A percentile compares a stretch with the other conserved stretches of the same genome.
Conservation (phyloP, 1,140 invertebrate species). For the Sminthurinus signatus region DNA sequence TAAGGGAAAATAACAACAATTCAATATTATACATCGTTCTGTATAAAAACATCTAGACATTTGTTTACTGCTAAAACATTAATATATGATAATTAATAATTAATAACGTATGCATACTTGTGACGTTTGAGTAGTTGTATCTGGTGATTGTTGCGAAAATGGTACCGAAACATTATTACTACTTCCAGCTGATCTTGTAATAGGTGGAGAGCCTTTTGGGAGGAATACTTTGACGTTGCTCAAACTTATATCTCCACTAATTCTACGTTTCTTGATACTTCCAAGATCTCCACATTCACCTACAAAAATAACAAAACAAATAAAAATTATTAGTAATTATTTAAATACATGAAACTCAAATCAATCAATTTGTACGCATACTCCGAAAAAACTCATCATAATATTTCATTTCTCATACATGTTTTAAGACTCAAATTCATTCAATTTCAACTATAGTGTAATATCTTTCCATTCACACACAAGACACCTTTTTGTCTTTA, state of each 20-base stretch:
- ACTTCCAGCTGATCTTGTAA: neutral
- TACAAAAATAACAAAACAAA: slow-evolving; percentile 19
- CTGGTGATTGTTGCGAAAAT: slow-evolving; percentile 39
- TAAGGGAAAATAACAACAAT: slow-evolving; percentile 24
- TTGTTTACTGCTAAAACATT: too few relatives aligned
- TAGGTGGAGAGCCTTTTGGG: slow-evolving; percentile 19
- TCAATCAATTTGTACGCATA: neutral
- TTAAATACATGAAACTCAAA: neutral
- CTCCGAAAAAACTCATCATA: neutral
- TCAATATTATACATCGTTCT: too few relatives aligned
- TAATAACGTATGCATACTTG: slow-evolving; percentile 35
- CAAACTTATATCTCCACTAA: slow-evolving; percentile 11
- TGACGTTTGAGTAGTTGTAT: slow-evolving; percentile 41
- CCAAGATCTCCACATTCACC: slow-evolving; percentile 24
- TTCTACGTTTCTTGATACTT: slow-evolving; percentile 23
- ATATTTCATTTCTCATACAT: too few relatives aligned
- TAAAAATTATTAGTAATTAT: neutral
- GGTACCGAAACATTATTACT: slow-evolving; percentile 35
- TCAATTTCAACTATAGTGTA: too few relatives aligned
- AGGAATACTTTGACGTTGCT: slow-evolving; percentile 10
- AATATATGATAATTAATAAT: too few relatives aligned
- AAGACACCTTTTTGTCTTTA: too few relatives aligned
- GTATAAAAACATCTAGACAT: too few relatives aligned
- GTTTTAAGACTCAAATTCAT: too few relatives aligned
- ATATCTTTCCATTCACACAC: too few relatives aligned